phyloP scores from a whole-genome alignment of 2,113 vertebrate species.

The Antechinus flavipes region DNA sequence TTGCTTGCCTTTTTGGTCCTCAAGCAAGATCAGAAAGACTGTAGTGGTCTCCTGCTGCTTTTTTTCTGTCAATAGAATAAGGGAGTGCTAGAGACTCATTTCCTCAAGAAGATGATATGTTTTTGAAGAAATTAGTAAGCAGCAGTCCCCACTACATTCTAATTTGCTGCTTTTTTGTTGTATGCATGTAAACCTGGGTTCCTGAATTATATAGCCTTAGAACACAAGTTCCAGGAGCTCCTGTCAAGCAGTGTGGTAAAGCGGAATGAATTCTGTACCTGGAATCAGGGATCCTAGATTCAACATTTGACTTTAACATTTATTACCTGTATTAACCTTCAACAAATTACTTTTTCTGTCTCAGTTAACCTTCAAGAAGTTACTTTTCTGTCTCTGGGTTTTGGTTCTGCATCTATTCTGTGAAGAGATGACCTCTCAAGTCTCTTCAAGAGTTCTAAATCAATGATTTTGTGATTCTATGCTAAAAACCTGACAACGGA shows the following conservation, averaged over 20 bases:
- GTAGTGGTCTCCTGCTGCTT: neutral
- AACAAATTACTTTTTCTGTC: neutral
- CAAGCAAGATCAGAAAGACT: neutral
- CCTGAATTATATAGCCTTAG: neutral
- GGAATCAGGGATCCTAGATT: neutral
- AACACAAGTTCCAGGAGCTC: neutral
- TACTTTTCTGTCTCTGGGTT: too few species aligned
- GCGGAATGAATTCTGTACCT: neutral
- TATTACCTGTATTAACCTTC: neutral
- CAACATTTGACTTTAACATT: neutral
- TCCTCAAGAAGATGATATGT: neutral
- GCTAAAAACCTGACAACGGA: neutral
- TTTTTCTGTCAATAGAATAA: neutral
- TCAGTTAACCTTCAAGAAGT: too few species aligned
- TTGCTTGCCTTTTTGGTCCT: constrained; percentile 22
- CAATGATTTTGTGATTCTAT: neutral
- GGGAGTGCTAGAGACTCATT: neutral
- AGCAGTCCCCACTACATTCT: neutral
- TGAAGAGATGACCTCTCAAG: neutral
- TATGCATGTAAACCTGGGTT: neutral
- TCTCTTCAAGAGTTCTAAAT: neutral
- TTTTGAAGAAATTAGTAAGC: neutral
- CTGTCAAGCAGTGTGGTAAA: neutral
- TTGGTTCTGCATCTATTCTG: neutral
- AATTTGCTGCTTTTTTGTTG: neutral